Evolutionary conservation across 2,888 invertebrate species (phyloP), one percentile per base, ranked within the genome.

Genomic region (Galerucella calmariensis): DNA sequence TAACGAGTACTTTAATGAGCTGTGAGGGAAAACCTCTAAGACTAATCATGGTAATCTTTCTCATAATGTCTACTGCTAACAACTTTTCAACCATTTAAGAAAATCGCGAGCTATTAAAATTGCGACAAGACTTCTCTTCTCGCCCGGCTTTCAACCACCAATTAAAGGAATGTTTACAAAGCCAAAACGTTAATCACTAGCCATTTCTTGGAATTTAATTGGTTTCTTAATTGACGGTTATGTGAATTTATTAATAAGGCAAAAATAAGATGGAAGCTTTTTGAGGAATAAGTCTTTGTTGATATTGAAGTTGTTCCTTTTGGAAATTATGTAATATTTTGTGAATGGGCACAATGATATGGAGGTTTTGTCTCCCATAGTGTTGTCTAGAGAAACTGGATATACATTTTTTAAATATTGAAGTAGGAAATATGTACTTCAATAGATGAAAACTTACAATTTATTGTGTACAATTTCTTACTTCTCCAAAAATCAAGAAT

Each of bases 61-160:
- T 84, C 84, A 83, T 87, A 86, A 87, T 86, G 86, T 83, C 85
- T 86, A 83, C 85, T 85, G 85, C 85, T 86, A 87, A 87, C 86
- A 86, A 87, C 87, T 87, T 86, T 87, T 86, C 86, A 85, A 85
- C 85, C 86, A 85, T 87, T 88, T 87, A 87, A 87, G 87, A 87
- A 87, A 87, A 87, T 87, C 86, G 82, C 86, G 84, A 83, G 81
- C 86, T 82, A 87, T 88, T 88, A 87, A 86, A 84, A 86, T 83
- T 83, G 85, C 85, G 86, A 85, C 85, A 85, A 84, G 83, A 80
- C 81, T 81, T 80, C 82, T 82, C 83, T 84, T 80, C 80, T 82
- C 82, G 82, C 82, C 81, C 80, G 73, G 78, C 80, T 78, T 77
- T 77, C 78, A 79, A 77, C 79, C 81, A 81, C 82, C 83, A 82